Evolutionary conservation across 2,113 vertebrate genomes (phyloP).

Genomic region (Hypomesus transpacificus): DNA sequence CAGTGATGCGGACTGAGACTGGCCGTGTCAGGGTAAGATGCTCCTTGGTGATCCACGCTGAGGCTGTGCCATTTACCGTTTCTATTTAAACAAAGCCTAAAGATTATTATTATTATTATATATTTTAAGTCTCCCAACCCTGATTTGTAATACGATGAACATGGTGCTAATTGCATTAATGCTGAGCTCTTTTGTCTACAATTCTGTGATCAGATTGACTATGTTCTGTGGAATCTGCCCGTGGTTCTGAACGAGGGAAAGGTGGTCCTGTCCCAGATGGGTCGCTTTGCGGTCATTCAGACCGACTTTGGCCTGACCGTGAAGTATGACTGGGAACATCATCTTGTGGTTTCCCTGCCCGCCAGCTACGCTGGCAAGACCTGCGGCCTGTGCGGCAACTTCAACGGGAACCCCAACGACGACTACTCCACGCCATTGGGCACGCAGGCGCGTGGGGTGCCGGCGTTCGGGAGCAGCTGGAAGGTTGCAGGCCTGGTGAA

Average conservation of each 20-base stretch:
- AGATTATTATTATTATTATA: too few relatives aligned
- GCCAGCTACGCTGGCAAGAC: conserved; percentile 49
- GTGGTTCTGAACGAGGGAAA: conserved; percentile 50
- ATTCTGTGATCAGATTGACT: conserved; percentile 60
- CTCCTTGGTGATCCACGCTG: too few relatives aligned
- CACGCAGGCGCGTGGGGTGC: conserved; percentile 8
- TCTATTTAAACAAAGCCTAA: neutral
- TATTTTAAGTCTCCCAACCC: too few relatives aligned
- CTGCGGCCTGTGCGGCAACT: conserved; percentile 75
- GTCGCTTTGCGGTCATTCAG: conserved; percentile 54
- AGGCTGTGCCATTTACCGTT: neutral
- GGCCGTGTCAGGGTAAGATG: conserved; percentile 71
- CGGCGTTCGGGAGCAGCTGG: conserved; percentile 65
- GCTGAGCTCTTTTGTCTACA: neutral
- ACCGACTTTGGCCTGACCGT: conserved; percentile 63
- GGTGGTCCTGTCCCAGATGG: conserved; percentile 59
- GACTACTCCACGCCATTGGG: conserved; percentile 57
- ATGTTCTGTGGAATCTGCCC: conserved; percentile 64
- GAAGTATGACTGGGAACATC: conserved; percentile 69
- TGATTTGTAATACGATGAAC: too few relatives aligned
- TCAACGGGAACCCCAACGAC: conserved; percentile 60
- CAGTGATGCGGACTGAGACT: conserved; percentile 56
- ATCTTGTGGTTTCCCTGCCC: conserved; percentile 60
- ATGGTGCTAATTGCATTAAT: neutral
- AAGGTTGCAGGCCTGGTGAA: conserved; percentile 49